Conservation (phyloP, 2,888 invertebrate genomes). For the Luperina testacea region DNA sequence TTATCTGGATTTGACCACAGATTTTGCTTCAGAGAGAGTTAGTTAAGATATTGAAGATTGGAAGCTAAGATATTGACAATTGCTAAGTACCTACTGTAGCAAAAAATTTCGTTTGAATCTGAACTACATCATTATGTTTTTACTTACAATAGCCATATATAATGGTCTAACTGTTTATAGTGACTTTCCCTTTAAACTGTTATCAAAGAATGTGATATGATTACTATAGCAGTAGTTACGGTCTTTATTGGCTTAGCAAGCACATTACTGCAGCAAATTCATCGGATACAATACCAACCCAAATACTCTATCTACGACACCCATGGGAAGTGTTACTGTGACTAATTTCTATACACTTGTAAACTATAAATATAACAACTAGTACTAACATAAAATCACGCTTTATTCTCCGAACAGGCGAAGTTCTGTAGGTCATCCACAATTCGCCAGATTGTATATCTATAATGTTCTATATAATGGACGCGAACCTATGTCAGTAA, state of each 20-base stretch:
- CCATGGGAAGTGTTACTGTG: conserved; percentile 41
- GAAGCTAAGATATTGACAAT: not conserved
- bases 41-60: not conserved
- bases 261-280: not conserved
- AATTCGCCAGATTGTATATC: not conserved
- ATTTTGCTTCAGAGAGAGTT: not conserved
- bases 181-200: not conserved
- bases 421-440: not conserved
- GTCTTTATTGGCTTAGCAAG: not conserved
- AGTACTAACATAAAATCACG: conserved; percentile 14
- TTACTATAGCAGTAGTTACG: not conserved
- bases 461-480: not conserved
- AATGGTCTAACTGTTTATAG: not conserved
- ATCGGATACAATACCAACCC: conserved; percentile 14
- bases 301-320: conserved; percentile 33
- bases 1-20: conserved; percentile 8
- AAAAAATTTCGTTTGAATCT: not conserved
- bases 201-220: not conserved
- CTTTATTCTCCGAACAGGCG: not conserved
- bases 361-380: conserved; percentile 1
- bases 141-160: not conserved
- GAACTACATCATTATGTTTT: not conserved
- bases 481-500: not conserved
- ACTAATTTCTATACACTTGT: conserved; percentile 24
- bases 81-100: too few species aligned